phyloP scores from a whole-genome alignment of 2,797 vertebrate species.

The Hipposideros larvatus region DNA sequence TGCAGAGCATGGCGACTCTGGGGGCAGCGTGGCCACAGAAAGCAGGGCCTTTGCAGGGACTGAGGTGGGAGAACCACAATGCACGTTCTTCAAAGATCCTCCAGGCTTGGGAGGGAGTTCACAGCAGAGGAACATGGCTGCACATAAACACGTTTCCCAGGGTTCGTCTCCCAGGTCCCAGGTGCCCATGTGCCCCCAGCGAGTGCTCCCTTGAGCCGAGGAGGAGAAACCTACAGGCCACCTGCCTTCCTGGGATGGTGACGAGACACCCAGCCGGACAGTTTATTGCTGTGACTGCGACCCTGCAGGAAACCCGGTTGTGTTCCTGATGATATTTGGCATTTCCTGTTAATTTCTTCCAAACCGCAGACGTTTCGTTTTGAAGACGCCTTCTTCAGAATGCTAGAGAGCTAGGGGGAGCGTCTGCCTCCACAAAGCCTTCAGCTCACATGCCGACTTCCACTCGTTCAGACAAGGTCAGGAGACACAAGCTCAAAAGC shows the following conservation, averaged over 20 bases:
- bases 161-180: not conserved
- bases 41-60: not conserved
- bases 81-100: not conserved
- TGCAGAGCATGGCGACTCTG: not conserved
- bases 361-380: slow-evolving; percentile 71
- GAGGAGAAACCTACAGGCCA: not conserved
- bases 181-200: too few relatives aligned
- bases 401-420: slow-evolving; percentile 41
- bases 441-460: not conserved
- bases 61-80: rapidly evolving
- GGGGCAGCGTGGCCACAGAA: rapidly evolving
- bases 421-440: not conserved
- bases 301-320: slow-evolving; percentile 40
- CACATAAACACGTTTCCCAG: rapidly evolving
- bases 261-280: not conserved
- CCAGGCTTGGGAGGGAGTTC: not conserved
- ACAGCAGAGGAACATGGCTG: not conserved
- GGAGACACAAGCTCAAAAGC: not conserved
- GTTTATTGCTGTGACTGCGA: not conserved
- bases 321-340: slow-evolving; percentile 58
- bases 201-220: not conserved
- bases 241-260: not conserved
- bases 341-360: slow-evolving; percentile 80
- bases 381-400: slow-evolving; percentile 58
- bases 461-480: not conserved